phyloP scores from a whole-genome alignment of 2,888 invertebrate species.

The Netelia inedita region DNA sequence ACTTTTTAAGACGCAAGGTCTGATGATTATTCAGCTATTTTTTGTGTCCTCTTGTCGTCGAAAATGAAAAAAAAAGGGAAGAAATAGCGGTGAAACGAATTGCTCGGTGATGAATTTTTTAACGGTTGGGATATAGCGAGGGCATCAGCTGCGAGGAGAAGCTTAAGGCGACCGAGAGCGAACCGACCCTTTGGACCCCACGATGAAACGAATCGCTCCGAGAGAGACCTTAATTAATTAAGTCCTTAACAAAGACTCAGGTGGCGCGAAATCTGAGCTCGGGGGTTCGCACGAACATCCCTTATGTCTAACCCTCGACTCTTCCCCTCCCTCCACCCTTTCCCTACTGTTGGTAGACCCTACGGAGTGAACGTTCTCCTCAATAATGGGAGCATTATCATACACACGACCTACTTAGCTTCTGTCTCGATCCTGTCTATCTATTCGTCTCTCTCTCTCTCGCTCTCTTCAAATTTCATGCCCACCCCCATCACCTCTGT shows the following conservation, averaged over 20 bases:
- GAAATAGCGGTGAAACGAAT: slow-evolving; percentile 10
- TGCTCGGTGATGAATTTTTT: slow-evolving; percentile 55
- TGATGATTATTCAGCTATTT: slow-evolving; percentile 51
- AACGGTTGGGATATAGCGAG: slow-evolving; percentile 51
- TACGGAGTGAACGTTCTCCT: slow-evolving; percentile 71
- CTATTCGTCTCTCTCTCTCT: slow-evolving; percentile 61
- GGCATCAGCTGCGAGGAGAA: slow-evolving; percentile 79
- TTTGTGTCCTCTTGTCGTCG: slow-evolving; percentile 28
- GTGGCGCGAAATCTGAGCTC: slow-evolving; percentile 81
- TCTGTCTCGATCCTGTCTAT: slow-evolving; percentile 67
- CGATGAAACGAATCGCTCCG: slow-evolving; percentile 77
- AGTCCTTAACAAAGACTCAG: slow-evolving; percentile 84
- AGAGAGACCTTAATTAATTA: slow-evolving; percentile 83
- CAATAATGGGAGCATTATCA: slow-evolving; percentile 84
- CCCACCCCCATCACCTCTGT: slow-evolving; percentile 71
- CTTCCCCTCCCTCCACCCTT: background rate
- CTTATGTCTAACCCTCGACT: slow-evolving; percentile 19
- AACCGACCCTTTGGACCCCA: slow-evolving; percentile 51
- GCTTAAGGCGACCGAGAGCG: slow-evolving; percentile 9
- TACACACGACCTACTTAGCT: slow-evolving; percentile 84
- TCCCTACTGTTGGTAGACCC: slow-evolving; percentile 51
- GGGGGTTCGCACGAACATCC: slow-evolving; percentile 75
- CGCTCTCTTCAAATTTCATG: slow-evolving; percentile 72
- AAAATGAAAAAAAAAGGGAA: slow-evolving; percentile 21
- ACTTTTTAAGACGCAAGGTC: slow-evolving; percentile 20